Conservation (phyloP, 2,797 vertebrate species). For the Tamandua tetradactyla region DNA sequence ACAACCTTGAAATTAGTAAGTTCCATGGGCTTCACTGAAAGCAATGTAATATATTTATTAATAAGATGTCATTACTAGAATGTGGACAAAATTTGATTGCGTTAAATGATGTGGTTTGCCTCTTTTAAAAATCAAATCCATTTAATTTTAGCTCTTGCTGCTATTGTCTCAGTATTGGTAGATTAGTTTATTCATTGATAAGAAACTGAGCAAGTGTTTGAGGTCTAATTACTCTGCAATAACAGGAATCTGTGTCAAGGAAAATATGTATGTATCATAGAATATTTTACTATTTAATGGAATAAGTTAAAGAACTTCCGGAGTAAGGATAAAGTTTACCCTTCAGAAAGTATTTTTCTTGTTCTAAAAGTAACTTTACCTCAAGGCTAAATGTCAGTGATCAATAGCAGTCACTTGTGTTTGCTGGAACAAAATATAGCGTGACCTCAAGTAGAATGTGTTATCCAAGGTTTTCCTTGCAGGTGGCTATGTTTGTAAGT, state of each 20-base stretch:
- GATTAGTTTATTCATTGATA: constrained; percentile 34
- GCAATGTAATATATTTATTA: constrained; percentile 23
- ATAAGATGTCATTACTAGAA: background rate
- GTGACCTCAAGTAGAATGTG: background rate
- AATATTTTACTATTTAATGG: constrained; percentile 34
- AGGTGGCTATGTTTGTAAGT: background rate
- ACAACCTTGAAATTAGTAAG: constrained; percentile 72
- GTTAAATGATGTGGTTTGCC: background rate
- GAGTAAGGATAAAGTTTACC: constrained; percentile 3
- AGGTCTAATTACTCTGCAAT: background rate
- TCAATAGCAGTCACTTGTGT: background rate
- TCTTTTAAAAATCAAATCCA: background rate
- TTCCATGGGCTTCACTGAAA: constrained; percentile 64
- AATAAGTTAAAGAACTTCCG: background rate
- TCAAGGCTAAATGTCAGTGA: background rate
- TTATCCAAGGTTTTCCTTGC: background rate
- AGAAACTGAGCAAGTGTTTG: background rate
- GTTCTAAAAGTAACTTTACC: background rate
- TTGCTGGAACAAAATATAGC: background rate
- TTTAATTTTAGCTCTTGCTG: background rate
- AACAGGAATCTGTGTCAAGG: background rate
- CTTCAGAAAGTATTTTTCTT: background rate
- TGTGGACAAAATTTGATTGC: constrained; percentile 37
- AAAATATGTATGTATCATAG: constrained; percentile 1
- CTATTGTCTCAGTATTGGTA: background rate